A percentile compares a stretch with the other conserved stretches of the same genome.
Conservation (phyloP, 64 coral and sea anemone genomes). For the Actinia equina region DNA sequence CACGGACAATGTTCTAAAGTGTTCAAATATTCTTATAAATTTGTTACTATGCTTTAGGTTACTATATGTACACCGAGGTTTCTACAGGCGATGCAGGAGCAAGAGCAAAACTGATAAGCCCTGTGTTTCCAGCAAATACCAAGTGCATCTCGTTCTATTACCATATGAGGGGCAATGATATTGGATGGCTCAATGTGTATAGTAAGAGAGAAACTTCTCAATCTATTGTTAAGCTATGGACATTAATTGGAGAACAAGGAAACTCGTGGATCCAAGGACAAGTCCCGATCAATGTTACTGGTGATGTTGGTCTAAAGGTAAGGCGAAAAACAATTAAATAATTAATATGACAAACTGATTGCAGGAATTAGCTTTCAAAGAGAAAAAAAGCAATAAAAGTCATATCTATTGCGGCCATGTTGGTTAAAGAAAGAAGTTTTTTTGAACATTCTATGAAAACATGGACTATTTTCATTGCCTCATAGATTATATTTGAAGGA, state of each 20-base stretch:
- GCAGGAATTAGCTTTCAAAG: no score
- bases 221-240: slow-evolving; percentile 5
- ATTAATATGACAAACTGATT: no score
- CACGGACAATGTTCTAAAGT: no score
- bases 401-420: no score
- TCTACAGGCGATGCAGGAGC: neutral
- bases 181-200: slow-evolving; percentile 81
- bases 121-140: slow-evolving; percentile 23
- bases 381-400: no score
- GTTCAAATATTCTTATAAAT: no score
- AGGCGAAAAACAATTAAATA: no score
- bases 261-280: slow-evolving; percentile 17
- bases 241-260: slow-evolving; percentile 22
- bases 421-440: no score
- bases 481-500: slow-evolving; percentile 12
- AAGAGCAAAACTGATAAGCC: slow-evolving; percentile 49
- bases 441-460: no score
- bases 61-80: slow-evolving; percentile 75
- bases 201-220: slow-evolving; percentile 6
- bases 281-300: neutral
- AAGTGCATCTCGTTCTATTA: slow-evolving; percentile 92
- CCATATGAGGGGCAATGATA: slow-evolving; percentile 81
- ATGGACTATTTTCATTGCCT: neutral
- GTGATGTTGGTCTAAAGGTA: neutral
- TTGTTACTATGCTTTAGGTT: slow-evolving; percentile 20